Evolutionary conservation across 2,113 vertebrate genomes (phyloP).

Genomic region (Hemicordylus capensis): DNA sequence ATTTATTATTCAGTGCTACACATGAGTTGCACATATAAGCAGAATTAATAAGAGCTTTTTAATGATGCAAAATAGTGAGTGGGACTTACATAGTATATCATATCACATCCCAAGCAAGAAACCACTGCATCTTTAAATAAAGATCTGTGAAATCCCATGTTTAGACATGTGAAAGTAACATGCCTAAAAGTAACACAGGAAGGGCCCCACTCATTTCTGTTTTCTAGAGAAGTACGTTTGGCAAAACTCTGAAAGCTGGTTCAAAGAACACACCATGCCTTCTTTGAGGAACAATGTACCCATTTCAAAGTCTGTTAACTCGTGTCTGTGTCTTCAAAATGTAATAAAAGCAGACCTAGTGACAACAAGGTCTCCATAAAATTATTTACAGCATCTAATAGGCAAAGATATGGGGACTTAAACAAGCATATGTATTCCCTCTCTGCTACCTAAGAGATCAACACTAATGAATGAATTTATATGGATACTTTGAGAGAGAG

Average conservation of each 20-base stretch:
- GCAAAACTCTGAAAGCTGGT: not conserved
- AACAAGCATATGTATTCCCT: not conserved
- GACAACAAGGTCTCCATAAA: not conserved
- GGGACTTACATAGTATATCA: not conserved
- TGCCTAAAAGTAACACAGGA: not conserved
- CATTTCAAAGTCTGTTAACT: not conserved
- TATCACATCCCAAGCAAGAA: not conserved
- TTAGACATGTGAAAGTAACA: not conserved
- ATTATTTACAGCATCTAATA: not conserved
- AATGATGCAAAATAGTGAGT: not conserved
- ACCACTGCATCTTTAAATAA: not conserved
- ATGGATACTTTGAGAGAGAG: not conserved
- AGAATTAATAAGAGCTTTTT: not conserved
- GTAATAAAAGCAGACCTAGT: not conserved
- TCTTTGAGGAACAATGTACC: not conserved
- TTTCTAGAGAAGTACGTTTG: not conserved
- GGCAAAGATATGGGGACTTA: not conserved
- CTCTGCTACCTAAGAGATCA: not conserved
- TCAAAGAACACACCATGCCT: not conserved
- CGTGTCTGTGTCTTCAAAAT: not conserved
- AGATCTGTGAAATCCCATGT: not conserved
- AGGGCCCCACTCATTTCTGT: not conserved
- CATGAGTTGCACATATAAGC: not conserved
- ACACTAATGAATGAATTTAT: slow-evolving; percentile 1
- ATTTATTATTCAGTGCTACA: not conserved